Evolutionary conservation across 2,888 invertebrate species (phyloP), one percentile per base, ranked within the genome.

Genomic region (Cartodere bifasciata): DNA sequence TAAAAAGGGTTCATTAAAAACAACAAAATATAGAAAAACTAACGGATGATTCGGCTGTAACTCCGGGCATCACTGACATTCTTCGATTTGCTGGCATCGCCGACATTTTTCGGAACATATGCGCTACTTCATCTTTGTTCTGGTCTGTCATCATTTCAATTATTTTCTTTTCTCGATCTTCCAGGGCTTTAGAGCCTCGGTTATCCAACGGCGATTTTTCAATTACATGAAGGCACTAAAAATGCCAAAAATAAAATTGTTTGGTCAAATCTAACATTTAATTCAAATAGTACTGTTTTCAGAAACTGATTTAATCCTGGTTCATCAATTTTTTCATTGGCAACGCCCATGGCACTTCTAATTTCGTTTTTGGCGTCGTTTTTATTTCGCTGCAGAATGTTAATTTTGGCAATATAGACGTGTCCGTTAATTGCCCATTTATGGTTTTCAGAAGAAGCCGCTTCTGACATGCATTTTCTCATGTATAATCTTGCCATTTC

Each of bases 21-120:
- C n/a, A n/a, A n/a, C n/a, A n/a, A n/a, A n/a, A n/a, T n/a, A n/a
- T n/a, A n/a, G n/a, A n/a, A n/a, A n/a, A n/a, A n/a, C n/a, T n/a
- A n/a, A n/a, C n/a, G n/a, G n/a, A n/a, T n/a, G n/a, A n/a, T n/a
- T n/a, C n/a, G n/a, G n/a, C n/a, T n/a, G n/a, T n/a, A n/a, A n/a
- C n/a, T n/a, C 66, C 66, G 1, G 67, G 67, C 57, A 66, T 63
- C 6, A 67, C 57, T 2, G 63, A 61, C 45, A 67, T 50, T 32
- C 65, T 48, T 24, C 67, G 46, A 3, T 48, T 46, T 1, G 60
- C 48, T 0, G 65, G 64, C 38, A 67, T 56, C 2, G 55, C 55
- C 1, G 58, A 47, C 62, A 67, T 66, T 33, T 56, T 50, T 14
- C 56, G 53, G 43, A 66, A 58, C 3, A 68, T 47, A 42, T 55